Evolutionary conservation across 2,113 vertebrate species (phyloP).

Genomic region (Paralichthys olivaceus): DNA sequence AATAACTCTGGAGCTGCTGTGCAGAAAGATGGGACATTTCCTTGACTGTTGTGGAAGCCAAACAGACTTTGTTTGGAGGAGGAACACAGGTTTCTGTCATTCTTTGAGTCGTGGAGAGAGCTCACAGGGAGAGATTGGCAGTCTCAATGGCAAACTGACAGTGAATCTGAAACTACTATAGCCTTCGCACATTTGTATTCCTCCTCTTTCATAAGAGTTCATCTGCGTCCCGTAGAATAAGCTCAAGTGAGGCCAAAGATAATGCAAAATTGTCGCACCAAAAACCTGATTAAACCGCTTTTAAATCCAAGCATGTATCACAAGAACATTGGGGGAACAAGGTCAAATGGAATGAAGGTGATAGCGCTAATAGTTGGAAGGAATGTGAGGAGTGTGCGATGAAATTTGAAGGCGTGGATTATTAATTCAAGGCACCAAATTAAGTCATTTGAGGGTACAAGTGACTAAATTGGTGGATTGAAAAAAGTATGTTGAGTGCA

Average conservation of each 20-base stretch:
- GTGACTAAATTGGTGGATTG: conserved; percentile 5
- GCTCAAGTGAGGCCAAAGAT: neutral
- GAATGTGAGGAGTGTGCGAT: conserved; percentile 14
- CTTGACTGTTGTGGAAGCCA: conserved; percentile 67
- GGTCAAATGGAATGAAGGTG: conserved; percentile 12
- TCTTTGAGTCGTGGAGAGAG: conserved; percentile 42
- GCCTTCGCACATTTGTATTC: conserved; percentile 21
- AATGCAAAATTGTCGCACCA: neutral
- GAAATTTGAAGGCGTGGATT: neutral
- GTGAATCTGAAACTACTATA: conserved; percentile 31
- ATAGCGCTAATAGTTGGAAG: neutral
- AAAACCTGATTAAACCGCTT: conserved; percentile 25
- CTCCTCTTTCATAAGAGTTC: conserved; percentile 18
- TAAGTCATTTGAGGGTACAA: conserved; percentile 8
- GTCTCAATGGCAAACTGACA: conserved; percentile 18
- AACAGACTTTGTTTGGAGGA: conserved; percentile 51
- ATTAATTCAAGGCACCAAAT: conserved; percentile 33
- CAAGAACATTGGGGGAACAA: conserved; percentile 2
- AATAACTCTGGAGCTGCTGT: conserved; percentile 77
- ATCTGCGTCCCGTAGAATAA: conserved; percentile 14
- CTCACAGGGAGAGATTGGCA: conserved; percentile 7
- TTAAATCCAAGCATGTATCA: neutral
- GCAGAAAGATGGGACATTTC: conserved; percentile 72
- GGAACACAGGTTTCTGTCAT: conserved; percentile 52
- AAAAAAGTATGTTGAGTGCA: conserved; percentile 17